phyloP scores from a whole-genome alignment of 2,113 vertebrate genomes.

The Nycticorax nycticorax region DNA sequence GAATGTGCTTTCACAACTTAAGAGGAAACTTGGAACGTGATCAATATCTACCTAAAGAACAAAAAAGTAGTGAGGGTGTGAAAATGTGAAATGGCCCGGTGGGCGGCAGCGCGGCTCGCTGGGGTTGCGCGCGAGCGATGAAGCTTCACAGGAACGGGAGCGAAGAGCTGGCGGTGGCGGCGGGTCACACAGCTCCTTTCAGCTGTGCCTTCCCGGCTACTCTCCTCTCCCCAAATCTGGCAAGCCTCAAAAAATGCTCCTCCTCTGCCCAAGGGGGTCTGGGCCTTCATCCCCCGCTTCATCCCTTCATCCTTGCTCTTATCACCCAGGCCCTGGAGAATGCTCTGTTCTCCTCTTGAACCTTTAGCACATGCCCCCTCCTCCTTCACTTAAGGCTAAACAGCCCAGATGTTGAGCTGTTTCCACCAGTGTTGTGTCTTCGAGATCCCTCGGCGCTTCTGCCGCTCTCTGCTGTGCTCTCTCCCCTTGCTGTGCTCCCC shows the following conservation, averaged over 20 bases:
- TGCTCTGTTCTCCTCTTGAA: neutral
- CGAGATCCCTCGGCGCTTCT: neutral
- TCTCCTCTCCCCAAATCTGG: neutral
- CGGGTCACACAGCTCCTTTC: neutral
- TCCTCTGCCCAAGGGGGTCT: neutral
- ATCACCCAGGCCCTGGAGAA: neutral
- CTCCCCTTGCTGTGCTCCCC: neutral
- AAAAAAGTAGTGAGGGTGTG: neutral
- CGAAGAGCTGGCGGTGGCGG: neutral
- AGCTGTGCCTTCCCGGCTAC: accelerated
- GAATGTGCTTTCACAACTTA: neutral
- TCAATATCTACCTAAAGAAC: neutral
- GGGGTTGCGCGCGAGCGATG: neutral
- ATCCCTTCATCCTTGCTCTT: neutral
- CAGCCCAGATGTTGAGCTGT: neutral
- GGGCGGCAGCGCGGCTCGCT: neutral
- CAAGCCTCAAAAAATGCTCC: neutral
- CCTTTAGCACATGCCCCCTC: neutral
- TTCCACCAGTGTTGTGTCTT: neutral
- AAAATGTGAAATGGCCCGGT: neutral
- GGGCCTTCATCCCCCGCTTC: neutral
- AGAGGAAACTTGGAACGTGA: neutral
- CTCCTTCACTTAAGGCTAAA: neutral
- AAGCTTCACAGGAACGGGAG: neutral
- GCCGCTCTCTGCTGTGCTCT: neutral